Evolutionary conservation across 23 tunicate genomes (phyloP).

Genomic region (Ascidia mentula): DNA sequence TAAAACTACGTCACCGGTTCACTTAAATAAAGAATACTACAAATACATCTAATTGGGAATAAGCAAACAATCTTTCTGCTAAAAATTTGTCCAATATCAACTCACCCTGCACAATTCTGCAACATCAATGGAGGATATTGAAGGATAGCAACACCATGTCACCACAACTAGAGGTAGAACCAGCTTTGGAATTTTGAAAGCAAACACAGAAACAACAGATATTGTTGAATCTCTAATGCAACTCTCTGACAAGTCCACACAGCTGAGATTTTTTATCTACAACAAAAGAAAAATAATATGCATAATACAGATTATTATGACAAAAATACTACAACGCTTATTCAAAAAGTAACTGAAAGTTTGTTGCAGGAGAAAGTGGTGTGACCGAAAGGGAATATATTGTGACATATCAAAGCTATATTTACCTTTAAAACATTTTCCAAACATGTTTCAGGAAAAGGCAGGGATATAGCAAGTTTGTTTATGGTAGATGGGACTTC

Average conservation of each 20-base stretch:
- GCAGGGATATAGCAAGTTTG: neutral
- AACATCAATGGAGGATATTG: neutral
- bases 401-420: no score
- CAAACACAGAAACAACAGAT: neutral
- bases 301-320: neutral
- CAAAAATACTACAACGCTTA: no score
- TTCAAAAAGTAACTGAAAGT: no score
- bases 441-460: neutral
- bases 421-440: neutral
- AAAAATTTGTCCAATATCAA: neutral
- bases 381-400: no score
- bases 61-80: neutral
- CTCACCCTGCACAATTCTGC: neutral
- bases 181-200: neutral
- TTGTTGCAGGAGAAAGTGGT: no score
- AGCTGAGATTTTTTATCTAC: neutral
- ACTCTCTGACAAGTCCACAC: neutral
- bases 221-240: neutral
- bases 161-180: neutral
- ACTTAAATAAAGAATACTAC: no score
- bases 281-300: neutral
- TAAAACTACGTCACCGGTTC: no score
- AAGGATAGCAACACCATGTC: neutral
- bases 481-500: neutral
- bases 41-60: neutral